Base-by-base conservation (phyloP, 2,797 vertebrate genomes). In the Remorina albescens region DNA sequence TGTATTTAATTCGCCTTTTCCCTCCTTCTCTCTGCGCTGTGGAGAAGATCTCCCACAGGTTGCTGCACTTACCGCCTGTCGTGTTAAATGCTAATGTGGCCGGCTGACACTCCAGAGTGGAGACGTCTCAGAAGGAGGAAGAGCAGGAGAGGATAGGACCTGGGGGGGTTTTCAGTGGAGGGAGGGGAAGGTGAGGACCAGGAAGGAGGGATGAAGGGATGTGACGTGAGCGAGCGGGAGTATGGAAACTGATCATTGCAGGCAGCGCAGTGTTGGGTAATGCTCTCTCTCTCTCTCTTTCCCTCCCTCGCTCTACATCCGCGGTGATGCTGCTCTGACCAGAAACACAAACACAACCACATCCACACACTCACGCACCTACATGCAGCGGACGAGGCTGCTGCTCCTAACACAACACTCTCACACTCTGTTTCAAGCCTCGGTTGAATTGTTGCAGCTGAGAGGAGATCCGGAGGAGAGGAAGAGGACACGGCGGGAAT, bases 161-260 rank as follows among this genome's bases (percentile, higher is more conserved):
- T 87, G 55, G 32, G 76, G n/a, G 82, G 56, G 21, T 65, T 62
- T 57, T 60, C 57, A 71, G 50, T 1, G 67, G 32, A 57, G 81
- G 80, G 83, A 80, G 80, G 80, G 66, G 75, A 21, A 46, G 81
- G 58, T 49, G 77, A 76, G 66, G 70, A 75, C 15, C 50, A 34
- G 73, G 75, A 68, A 59, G 80, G 67, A 56, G 80, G 75, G 86
- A 76, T 70, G 77, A 72, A 64, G 78, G 81, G 82, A 75, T 83
- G 85, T 92, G 91, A 90, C 87, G 90, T 76, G 78, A 78, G 76
- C n/a, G 71, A 91, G 86, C 88, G 78, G 85, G 86, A 91, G 83
- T 87, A 86, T 86, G 88, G 89, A 90, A 90, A 93, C 83, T 90
- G 88, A 91, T 93, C 75, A 82, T 80, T 91, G 90, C 88, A 87